Conservation (phyloP, 1,140 invertebrate species). For the Arctopsyche grandis region DNA sequence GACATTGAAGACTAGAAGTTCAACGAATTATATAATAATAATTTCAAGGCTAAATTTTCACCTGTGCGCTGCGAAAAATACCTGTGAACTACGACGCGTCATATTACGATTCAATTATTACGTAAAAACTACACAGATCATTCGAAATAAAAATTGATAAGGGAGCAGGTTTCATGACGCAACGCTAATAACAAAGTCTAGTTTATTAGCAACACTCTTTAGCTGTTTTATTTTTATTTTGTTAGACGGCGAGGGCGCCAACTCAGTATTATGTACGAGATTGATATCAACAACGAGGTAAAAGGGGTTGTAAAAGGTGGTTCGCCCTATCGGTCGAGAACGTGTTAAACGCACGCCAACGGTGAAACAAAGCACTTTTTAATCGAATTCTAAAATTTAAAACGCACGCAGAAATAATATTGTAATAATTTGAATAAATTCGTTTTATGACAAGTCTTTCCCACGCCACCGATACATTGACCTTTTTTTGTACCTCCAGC, state of each 20-base stretch:
- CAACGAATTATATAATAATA: constrained; percentile 41
- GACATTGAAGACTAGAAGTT: constrained; percentile 27
- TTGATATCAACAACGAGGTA: constrained; percentile 2
- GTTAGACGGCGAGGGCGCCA: neutral
- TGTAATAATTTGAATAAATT: too few relatives aligned
- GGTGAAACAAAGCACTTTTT: neutral
- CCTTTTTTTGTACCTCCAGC: too few relatives aligned
- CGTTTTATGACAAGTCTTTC: too few relatives aligned
- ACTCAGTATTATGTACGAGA: neutral
- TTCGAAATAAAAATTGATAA: neutral
- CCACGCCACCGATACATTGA: too few relatives aligned
- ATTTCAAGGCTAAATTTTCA: constrained; percentile 29
- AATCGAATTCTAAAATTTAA: neutral
- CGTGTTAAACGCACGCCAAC: neutral
- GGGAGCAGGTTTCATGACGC: neutral
- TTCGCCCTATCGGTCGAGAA: too few relatives aligned
- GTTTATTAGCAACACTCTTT: too few relatives aligned
- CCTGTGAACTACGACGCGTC: too few relatives aligned
- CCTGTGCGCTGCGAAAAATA: neutral
- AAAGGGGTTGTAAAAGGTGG: neutral
- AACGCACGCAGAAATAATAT: too few relatives aligned
- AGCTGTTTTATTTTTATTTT: neutral
- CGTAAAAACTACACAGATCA: too few relatives aligned
- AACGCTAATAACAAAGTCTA: too few relatives aligned
- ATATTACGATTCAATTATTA: too few relatives aligned